Base-by-base conservation (phyloP, 2,797 vertebrate species). In the Heteromormyrus szaboi region DNA sequence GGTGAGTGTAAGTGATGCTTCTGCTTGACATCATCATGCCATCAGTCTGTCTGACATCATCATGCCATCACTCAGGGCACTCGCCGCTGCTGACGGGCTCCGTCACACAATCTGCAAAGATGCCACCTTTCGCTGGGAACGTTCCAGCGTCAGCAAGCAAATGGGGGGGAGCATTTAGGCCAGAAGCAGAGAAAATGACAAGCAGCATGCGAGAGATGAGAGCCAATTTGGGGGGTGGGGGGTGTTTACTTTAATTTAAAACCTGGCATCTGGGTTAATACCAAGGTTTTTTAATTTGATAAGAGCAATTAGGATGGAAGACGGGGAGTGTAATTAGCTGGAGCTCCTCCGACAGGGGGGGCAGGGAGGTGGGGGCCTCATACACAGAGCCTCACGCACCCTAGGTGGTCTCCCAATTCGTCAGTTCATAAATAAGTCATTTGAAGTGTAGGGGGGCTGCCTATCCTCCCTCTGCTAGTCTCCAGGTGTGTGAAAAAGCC, bases 391-490 rank as follows among this genome's bases (percentile, higher is more conserved):
- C 17, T 94, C 95, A 95, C 92, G 93, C 94, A 95, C 96, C 96
- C 95, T 83, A 96, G 96, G 96, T 96, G 96, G 96, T 96, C 96
- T 95, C 95, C 94, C 94, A 95, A 95, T 96, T 96, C 96, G 95
- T 95, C 95, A 95, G 95, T 96, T 97, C 96, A 96, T 97, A 96
- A 97, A 97, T 97, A 96, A 97, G 96, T 97, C 95, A 96, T 96
- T 95, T 97, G 95, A 96, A 96, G 96, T 96, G 95, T 94, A 95
- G 59, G 96, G 96, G 95, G 96, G 95, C 95, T 95, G 93, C 94
- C 94, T 92, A 12, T 72, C 56, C 22, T 48, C 46, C 44, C 50
- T 62, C 54, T 19, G 41, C 53, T 88, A 33, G 29, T 65, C 81
- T 62, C 54, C 88, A 89, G 88, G 88, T 89, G 56, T 41, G 11